Percentiles rank a stretch among this genome's conserved stretches.
Evolutionary conservation across 2,888 invertebrate species (phyloP).

Genomic region (Pristionchus arcanus): DNA sequence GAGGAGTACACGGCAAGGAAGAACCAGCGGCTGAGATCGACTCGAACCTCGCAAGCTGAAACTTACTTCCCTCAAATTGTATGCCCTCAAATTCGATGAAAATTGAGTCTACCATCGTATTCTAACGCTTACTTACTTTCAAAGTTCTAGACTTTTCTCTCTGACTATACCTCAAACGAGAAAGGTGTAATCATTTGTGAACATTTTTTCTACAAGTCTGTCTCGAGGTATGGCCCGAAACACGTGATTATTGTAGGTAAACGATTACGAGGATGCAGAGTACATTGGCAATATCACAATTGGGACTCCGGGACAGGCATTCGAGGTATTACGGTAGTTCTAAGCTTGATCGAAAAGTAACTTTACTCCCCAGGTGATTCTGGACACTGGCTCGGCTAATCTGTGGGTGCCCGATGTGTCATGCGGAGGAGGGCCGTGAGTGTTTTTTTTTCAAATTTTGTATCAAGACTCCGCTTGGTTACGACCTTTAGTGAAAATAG

Average conservation of each 20-base stretch:
- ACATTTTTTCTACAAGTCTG: too few species aligned
- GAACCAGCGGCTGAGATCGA: background rate
- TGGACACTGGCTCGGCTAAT: conserved; percentile 71
- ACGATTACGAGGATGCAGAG: conserved; percentile 36
- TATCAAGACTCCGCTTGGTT: too few species aligned
- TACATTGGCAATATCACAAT: conserved; percentile 37
- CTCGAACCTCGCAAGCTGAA: background rate
- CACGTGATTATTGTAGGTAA: conserved; percentile 16
- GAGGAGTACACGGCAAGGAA: background rate
- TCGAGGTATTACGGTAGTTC: conserved; percentile 14
- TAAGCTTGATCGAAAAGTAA: background rate
- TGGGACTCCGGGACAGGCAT: conserved; percentile 32
- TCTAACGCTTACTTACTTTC: too few species aligned
- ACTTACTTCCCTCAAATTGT: background rate
- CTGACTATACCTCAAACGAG: too few species aligned
- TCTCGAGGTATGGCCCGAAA: too few species aligned
- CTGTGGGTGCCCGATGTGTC: conserved; percentile 69
- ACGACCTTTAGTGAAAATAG: too few species aligned
- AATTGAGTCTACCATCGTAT: too few species aligned
- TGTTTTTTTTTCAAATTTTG: background rate
- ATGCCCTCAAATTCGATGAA: too few species aligned
- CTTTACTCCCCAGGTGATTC: conserved; percentile 39
- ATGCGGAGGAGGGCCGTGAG: conserved; percentile 46
- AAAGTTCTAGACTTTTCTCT: too few species aligned
- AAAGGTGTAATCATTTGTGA: too few species aligned